A percentile compares a stretch with the other conserved stretches of the same genome.
Evolutionary conservation across 2,888 invertebrate genomes (phyloP).

Genomic region (Xestia xanthographa): DNA sequence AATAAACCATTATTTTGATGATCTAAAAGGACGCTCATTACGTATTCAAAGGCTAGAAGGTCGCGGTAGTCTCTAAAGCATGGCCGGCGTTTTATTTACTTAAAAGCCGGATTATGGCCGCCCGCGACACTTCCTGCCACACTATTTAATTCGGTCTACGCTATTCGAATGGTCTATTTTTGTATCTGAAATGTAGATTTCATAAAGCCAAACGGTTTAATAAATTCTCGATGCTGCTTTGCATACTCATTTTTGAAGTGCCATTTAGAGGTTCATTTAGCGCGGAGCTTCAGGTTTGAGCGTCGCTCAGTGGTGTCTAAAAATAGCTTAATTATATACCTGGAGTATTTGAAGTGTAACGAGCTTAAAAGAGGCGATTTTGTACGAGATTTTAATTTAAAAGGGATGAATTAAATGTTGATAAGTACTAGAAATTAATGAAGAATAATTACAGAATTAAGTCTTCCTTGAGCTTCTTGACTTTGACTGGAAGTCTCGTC

Average conservation of each 20-base stretch:
- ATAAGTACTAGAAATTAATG: slow-evolving; percentile 51
- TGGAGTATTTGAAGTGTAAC: slow-evolving; percentile 42
- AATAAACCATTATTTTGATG: slow-evolving; percentile 76
- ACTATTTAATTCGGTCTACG: slow-evolving; percentile 70
- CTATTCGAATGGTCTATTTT: slow-evolving; percentile 65
- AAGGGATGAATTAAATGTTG: slow-evolving; percentile 47
- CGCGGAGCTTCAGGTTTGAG: slow-evolving; percentile 38
- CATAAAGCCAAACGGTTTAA: slow-evolving; percentile 46
- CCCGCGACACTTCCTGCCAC: slow-evolving; percentile 72
- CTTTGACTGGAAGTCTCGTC: slow-evolving; percentile 35
- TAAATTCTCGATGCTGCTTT: slow-evolving; percentile 47
- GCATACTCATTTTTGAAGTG: slow-evolving; percentile 47
- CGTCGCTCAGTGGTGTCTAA: slow-evolving; percentile 41
- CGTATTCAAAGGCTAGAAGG: slow-evolving; percentile 77
- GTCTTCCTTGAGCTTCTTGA: slow-evolving; percentile 33
- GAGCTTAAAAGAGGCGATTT: slow-evolving; percentile 42
- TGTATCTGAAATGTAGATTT: slow-evolving; percentile 54
- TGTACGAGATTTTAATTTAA: slow-evolving; percentile 47
- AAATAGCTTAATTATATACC: slow-evolving; percentile 56
- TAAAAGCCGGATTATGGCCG: slow-evolving; percentile 79
- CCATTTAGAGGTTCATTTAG: slow-evolving; percentile 52
- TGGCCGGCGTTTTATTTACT: slow-evolving; percentile 78
- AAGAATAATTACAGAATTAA: slow-evolving; percentile 53
- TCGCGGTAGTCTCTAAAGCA: slow-evolving; percentile 73
- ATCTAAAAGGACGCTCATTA: slow-evolving; percentile 79